Percentiles rank a stretch among this genome's conserved stretches.
These are phyloP conservation scores for Andrena flavipes DNA, from an alignment of 2,888 invertebrate genomes.

Conservation along the genomic window DNA sequence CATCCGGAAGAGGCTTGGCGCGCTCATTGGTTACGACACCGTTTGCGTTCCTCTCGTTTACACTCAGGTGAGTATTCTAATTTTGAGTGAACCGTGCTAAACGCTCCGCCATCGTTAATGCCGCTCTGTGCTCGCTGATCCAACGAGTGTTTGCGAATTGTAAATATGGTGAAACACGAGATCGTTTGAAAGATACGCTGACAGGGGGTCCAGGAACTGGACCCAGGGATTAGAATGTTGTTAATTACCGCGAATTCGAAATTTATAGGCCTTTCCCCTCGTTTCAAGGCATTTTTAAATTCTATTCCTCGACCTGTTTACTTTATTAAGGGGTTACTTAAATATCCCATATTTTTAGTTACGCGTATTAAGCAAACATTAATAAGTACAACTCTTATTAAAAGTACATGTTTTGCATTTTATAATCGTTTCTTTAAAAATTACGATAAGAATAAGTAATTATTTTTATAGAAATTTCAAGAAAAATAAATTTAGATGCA, in stretches of 20 bases:
- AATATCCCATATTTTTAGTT: too few relatives aligned
- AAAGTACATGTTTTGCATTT: too few relatives aligned
- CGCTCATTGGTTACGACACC: constrained; percentile 95
- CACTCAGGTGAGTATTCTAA: constrained; percentile 90
- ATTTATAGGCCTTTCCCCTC: too few relatives aligned
- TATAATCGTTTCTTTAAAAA: too few relatives aligned
- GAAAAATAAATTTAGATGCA: too few relatives aligned
- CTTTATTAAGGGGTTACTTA: background rate
- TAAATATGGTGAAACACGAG: background rate
- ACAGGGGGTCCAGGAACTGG: background rate
- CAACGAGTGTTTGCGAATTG: constrained; percentile 9
- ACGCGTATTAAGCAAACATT: too few relatives aligned
- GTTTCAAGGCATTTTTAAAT: too few relatives aligned
- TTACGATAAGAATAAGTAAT: too few relatives aligned
- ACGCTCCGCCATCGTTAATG: background rate
- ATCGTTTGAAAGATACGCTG: background rate
- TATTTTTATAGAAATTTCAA: too few relatives aligned
- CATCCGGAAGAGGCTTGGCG: constrained; percentile 93
- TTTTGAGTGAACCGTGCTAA: constrained; percentile 10
- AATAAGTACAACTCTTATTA: too few relatives aligned
- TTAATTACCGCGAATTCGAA: background rate
- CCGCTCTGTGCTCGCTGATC: background rate
- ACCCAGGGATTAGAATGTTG: background rate
- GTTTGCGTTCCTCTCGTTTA: constrained; percentile 97
- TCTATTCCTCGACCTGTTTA: background rate